Evolutionary conservation across 2,888 invertebrate species (phyloP), one percentile per base, ranked within the genome.

Genomic region (Neelides folsomi): DNA sequence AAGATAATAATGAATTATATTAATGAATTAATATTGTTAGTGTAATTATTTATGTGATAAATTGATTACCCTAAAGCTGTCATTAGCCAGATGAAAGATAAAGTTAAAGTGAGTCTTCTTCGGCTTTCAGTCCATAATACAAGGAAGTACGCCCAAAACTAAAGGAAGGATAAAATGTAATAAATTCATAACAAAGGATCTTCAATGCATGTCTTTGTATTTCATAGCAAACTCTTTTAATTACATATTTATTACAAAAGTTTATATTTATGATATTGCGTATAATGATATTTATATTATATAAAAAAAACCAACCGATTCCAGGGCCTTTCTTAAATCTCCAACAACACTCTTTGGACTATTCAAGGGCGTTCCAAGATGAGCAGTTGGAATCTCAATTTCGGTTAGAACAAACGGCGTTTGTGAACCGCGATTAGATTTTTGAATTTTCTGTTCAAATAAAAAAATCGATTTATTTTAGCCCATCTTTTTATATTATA

Each of bases 41-140:
- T 40, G 36, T n/a, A 12, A 15, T 46, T 49, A n/a, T n/a, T n/a
- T n/a, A n/a, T n/a, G n/a, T n/a, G n/a, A n/a, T n/a, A n/a, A n/a
- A n/a, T n/a, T n/a, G n/a, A n/a, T 5, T 55, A 63, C 60, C 63
- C 63, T 57, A 63, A 59, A n/a, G 63, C 58, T n/a, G 61, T 61
- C 47, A 63, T 37, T 10, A 63, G 51, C 61, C 61, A 63, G 49
- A 63, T 58, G 8, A 61, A 37, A 19, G 51, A 53, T 40, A 63
- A 49, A 10, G 57, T 58, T 41, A 61, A 49, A 4, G 63, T 63
- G 34, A 63, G 58, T 37, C 52, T 53, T 51, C 57, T 52, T 45
- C 63, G 48, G 43, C 58, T 61, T 49, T 58, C 58, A 56, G 61
- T 61, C 63, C 63, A 63, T 18, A 63, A 49, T 4, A 51, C 49